phyloP scores from a whole-genome alignment of 2,888 invertebrate genomes.

The Tipula helvola region DNA sequence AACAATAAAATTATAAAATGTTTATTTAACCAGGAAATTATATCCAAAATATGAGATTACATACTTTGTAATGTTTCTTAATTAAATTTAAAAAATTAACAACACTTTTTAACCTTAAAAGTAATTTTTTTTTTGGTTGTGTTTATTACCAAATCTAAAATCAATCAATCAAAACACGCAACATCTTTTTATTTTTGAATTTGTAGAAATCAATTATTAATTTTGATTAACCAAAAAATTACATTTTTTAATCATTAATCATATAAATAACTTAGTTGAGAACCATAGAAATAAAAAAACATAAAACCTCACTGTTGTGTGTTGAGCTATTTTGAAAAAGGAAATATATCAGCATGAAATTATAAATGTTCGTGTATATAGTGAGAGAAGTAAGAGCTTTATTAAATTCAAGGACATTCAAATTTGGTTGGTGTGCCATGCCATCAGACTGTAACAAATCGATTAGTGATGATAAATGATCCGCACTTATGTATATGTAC shows the following conservation, averaged over 20 bases:
- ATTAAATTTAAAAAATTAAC: background rate
- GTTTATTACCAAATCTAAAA: background rate
- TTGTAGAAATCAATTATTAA: background rate
- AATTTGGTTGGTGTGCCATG: background rate
- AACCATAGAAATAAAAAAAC: background rate
- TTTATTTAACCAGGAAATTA: background rate
- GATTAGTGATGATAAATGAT: background rate
- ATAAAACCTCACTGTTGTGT: background rate
- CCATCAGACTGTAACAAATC: background rate
- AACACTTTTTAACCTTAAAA: background rate
- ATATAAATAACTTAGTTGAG: background rate
- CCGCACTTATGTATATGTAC: background rate
- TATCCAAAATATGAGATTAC: background rate
- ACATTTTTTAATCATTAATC: slow-evolving; percentile 1
- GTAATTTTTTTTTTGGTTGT: background rate
- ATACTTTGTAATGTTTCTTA: background rate
- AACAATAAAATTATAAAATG: background rate
- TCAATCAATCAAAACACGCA: background rate
- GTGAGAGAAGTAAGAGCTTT: background rate
- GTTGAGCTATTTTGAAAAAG: background rate
- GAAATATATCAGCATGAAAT: background rate
- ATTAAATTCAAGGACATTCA: background rate
- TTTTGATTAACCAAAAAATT: background rate
- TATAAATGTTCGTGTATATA: background rate
- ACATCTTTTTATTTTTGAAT: background rate